These are phyloP conservation scores for Streptopelia turtur DNA, from an alignment of 2,797 vertebrate species.

Conservation along the genomic window DNA sequence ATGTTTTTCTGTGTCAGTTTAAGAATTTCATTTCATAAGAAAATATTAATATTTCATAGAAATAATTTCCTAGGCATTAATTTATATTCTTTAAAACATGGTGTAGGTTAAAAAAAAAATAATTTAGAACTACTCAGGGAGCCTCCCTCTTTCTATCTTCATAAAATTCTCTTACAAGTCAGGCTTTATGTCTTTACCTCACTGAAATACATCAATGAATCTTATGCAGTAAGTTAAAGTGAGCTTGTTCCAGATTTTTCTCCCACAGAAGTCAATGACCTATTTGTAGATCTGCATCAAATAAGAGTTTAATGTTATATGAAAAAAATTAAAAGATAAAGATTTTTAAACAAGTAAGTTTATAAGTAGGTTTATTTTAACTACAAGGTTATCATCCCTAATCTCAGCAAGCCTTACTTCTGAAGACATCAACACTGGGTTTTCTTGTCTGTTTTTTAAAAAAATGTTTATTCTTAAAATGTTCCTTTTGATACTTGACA, in stretches of 20 bases:
- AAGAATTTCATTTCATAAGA: not conserved
- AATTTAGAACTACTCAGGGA: not conserved
- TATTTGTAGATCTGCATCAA: not conserved
- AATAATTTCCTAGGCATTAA: not conserved
- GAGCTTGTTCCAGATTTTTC: not conserved
- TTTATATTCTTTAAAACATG: not conserved
- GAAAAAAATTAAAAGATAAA: not conserved
- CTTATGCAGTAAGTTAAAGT: not conserved
- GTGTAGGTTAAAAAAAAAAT: not conserved
- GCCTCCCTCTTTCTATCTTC: not conserved
- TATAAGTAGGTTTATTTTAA: not conserved
- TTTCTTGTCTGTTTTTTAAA: not conserved
- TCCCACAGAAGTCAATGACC: not conserved
- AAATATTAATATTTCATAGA: not conserved
- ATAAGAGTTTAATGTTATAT: not conserved
- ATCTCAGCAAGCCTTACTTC: not conserved
- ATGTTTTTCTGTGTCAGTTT: not conserved
- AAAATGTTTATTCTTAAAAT: not conserved
- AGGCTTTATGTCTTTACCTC: not conserved
- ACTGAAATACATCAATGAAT: not conserved
- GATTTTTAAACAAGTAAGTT: not conserved
- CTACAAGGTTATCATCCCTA: not conserved
- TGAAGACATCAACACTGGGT: accelerated
- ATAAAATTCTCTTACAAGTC: not conserved
- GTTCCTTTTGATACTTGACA: not conserved